Base-by-base conservation (phyloP, 2,113 vertebrate genomes). In the Geothlypis trichas region DNA sequence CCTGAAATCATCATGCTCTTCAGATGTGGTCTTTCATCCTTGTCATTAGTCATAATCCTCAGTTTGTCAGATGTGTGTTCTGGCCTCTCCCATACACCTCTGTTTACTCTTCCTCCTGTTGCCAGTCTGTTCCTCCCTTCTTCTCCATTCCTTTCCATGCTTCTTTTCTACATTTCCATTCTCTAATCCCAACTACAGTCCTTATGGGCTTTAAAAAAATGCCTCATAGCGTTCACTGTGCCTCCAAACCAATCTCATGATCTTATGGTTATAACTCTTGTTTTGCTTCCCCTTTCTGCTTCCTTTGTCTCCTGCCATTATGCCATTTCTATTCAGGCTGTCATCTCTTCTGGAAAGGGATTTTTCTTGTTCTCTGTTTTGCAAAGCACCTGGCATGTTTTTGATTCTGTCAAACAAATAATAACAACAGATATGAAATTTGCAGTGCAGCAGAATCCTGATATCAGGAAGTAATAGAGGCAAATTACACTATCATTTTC, bases 351-450 rank as follows among this genome's bases (percentile, higher is more conserved):
- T 94, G 85, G 95, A 96, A 96, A 97, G 88, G 95, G 96, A 78
- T 94, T 95, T 97, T 86, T 81, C 90, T 97, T 94, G 93, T 96
- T 96, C 85, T 95, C 88, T 96, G 92, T 96, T 97, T 96, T 96
- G 95, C 93, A 96, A 96, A 96, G 96, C 96, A 96, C 96, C 95
- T 96, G 95, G 92, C 93, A 96, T 96, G 96, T 94, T 96, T 97
- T 97, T 96, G 96, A 83, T 96, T 96, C 96, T 96, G 96, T 97
- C 96, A 96, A 96, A 97, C 87, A 97, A 96, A 97, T 96, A 97
- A 97, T 96, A 97, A 96, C 92, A 96, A 95, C 92, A 96, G 90
- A 96, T 92, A 92, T 96, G 95, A 96, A 96, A 97, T 95, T 96
- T 95, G 92, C 76, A 97, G 96, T 95, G 87, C 76, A 95, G 92